Conservation (phyloP, 1,140 invertebrate species). For the Drosophila prosaltans region DNA sequence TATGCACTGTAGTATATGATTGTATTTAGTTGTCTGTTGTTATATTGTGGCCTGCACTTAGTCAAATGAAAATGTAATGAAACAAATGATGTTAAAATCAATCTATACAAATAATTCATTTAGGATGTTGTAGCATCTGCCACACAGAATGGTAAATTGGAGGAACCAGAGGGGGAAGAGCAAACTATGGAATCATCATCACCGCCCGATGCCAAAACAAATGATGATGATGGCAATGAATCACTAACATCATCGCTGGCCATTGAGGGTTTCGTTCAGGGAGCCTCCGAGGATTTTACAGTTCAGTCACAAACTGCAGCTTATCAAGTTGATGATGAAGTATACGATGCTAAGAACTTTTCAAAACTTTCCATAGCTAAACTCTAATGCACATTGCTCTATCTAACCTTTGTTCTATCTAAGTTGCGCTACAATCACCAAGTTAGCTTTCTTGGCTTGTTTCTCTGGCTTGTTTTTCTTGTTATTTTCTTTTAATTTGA, state of each 20-base stretch:
- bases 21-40: not conserved
- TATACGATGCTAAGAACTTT: conserved; percentile 66
- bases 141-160: conserved; percentile 6
- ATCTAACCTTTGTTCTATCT: not conserved
- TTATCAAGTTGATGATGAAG: conserved; percentile 79
- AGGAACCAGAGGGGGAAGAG: conserved; percentile 8
- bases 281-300: conserved; percentile 85
- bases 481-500: not conserved
- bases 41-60: conserved; percentile 34
- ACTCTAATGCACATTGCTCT: conserved; percentile 18
- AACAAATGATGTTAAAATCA: conserved; percentile 10
- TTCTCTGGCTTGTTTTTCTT: too few relatives aligned
- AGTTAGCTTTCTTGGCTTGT: not conserved
- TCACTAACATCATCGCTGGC: conserved; percentile 83
- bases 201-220: conserved; percentile 21
- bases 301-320: conserved; percentile 83
- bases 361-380: conserved; percentile 34
- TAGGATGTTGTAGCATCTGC: conserved; percentile 65
- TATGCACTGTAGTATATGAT: not conserved
- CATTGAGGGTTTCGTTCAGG: conserved; percentile 87
- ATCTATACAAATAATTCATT: conserved; percentile 40
- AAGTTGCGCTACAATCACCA: not conserved
- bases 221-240: conserved; percentile 69
- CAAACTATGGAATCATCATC: not conserved
- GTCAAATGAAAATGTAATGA: conserved; percentile 17